phyloP scores from a whole-genome alignment of 2,113 vertebrate genomes.

The Calidris pygmaea region DNA sequence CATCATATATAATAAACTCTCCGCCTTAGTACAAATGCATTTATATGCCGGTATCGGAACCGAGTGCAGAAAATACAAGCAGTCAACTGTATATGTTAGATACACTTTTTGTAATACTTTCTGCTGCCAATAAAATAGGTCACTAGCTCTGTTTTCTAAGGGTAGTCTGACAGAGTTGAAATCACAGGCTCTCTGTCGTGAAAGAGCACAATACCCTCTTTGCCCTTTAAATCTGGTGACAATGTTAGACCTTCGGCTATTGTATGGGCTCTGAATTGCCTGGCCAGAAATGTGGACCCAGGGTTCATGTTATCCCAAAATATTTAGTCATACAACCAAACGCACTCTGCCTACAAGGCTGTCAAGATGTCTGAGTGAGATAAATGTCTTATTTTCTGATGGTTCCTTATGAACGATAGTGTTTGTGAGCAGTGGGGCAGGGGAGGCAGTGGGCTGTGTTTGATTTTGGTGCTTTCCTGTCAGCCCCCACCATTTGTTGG shows the following conservation, averaged over 20 bases:
- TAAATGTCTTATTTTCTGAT: not conserved
- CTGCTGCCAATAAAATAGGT: slow-evolving; percentile 63
- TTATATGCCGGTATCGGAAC: slow-evolving; percentile 22
- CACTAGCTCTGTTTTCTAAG: slow-evolving; percentile 36
- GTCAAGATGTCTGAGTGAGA: not conserved
- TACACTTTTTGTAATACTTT: slow-evolving; percentile 61
- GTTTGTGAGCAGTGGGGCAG: rapidly evolving
- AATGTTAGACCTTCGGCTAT: not conserved
- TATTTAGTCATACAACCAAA: slow-evolving; percentile 16
- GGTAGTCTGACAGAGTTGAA: slow-evolving; percentile 48
- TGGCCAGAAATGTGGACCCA: not conserved
- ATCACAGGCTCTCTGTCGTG: slow-evolving; percentile 5
- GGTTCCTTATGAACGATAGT: not conserved
- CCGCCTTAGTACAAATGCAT: not conserved
- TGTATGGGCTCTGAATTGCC: not conserved
- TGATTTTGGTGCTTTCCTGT: not conserved
- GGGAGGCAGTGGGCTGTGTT: not conserved
- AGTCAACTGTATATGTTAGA: slow-evolving; percentile 46
- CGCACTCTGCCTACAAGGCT: not conserved
- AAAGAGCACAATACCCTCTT: slow-evolving; percentile 35
- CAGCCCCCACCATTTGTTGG: not conserved
- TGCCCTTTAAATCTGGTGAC: slow-evolving; percentile 30
- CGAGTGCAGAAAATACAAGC: slow-evolving; percentile 53
- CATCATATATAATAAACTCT: slow-evolving; percentile 38
- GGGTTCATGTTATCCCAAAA: slow-evolving; percentile 35